Percentiles rank a stretch among this genome's conserved stretches.
phyloP scores from a whole-genome alignment of 2,888 invertebrate species.

The Dilophus febrilis region DNA sequence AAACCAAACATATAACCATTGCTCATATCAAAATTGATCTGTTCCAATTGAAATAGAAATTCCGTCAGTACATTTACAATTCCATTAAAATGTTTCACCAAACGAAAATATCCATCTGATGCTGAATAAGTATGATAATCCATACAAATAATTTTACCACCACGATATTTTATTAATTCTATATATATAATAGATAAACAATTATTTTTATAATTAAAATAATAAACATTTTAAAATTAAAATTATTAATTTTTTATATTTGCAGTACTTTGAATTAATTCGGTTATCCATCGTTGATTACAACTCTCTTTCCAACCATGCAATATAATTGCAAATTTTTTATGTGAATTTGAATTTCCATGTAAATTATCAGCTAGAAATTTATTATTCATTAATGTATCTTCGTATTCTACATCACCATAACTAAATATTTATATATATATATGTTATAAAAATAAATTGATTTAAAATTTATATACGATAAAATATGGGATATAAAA shows the following conservation, averaged over 20 bases:
- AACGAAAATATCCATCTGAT: slow-evolving; percentile 20
- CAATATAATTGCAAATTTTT: slow-evolving; percentile 23
- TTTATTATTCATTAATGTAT: no score
- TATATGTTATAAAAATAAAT: no score
- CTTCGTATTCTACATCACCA: no score
- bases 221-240: no score
- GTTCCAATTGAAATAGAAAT: slow-evolving; percentile 16
- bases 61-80: slow-evolving; percentile 17
- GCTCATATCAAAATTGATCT: slow-evolving; percentile 19
- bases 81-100: slow-evolving; percentile 19
- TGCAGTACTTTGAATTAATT: slow-evolving; percentile 19
- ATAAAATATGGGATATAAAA: no score
- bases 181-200: slow-evolving; percentile 1
- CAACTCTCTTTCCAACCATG: slow-evolving; percentile 27
- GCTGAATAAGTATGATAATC: slow-evolving; percentile 22
- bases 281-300: slow-evolving; percentile 19
- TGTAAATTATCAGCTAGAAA: no score
- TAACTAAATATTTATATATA: no score
- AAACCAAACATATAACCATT: slow-evolving; percentile 26
- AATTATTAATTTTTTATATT: not conserved
- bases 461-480: no score
- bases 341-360: slow-evolving; percentile 15
- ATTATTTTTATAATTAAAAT: no score
- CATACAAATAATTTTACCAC: slow-evolving; percentile 25
- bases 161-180: slow-evolving; percentile 23